Evolutionary conservation across 1,140 invertebrate genomes (phyloP).

Genomic region (Triops longicaudatus): DNA sequence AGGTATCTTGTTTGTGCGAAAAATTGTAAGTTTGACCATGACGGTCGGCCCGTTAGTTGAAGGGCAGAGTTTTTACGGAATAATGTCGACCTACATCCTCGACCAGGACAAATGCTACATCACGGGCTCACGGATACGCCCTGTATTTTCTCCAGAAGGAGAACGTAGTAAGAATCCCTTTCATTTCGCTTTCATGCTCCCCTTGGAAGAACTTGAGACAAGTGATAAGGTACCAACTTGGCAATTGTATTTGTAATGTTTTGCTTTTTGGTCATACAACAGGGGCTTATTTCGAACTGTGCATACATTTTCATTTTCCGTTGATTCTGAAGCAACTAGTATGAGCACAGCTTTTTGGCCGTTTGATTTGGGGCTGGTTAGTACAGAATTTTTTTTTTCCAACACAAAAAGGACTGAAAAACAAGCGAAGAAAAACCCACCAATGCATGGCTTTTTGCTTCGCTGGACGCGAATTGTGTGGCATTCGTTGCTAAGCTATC

Average conservation of each 20-base stretch:
- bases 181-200: not conserved
- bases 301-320: not conserved
- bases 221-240: not conserved
- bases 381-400: not conserved
- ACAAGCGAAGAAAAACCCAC: not conserved
- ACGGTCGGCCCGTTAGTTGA: no score
- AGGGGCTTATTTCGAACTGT: not conserved
- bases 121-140: not conserved
- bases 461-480: not conserved
- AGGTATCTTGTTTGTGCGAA: not conserved
- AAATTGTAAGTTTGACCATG: not conserved
- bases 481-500: constrained; percentile 5
- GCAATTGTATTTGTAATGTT: not conserved
- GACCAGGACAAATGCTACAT: not conserved
- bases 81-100: not conserved
- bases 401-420: not conserved
- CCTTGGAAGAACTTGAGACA: not conserved
- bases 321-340: not conserved
- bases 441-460: not conserved
- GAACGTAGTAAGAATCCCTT: not conserved
- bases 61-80: no score
- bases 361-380: not conserved
- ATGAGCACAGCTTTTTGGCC: constrained; percentile 13
- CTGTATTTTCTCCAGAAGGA: not conserved
- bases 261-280: not conserved